A percentile compares a stretch with the other conserved stretches of the same genome.
phyloP scores from a whole-genome alignment of 2,113 vertebrate species.

The Crocuta crocuta region DNA sequence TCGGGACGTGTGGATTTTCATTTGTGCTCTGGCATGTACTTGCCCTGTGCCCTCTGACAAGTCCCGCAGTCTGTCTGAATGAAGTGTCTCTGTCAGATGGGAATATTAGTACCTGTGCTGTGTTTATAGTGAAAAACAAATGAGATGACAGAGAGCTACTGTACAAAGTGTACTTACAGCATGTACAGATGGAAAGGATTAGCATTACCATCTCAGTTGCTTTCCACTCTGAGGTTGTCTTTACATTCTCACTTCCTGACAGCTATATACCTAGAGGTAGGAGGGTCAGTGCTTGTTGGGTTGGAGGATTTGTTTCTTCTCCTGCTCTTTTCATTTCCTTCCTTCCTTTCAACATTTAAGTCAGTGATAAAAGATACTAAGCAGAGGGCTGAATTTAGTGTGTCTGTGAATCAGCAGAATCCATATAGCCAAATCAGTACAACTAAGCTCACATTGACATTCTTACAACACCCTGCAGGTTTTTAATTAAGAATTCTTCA shows the following conservation, averaged over 20 bases:
- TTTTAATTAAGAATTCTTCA: slow-evolving; percentile 68
- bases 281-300: background rate
- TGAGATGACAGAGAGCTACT: slow-evolving; percentile 22
- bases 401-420: slow-evolving; percentile 61
- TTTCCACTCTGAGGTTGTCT: slow-evolving; percentile 26
- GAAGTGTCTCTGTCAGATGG: background rate
- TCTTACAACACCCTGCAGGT: slow-evolving; percentile 36
- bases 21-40: background rate
- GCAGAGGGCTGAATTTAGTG: slow-evolving; percentile 39
- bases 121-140: slow-evolving; percentile 45
- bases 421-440: slow-evolving; percentile 45
- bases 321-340: background rate
- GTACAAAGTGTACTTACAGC: background rate
- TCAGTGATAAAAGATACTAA: slow-evolving; percentile 25
- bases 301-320: slow-evolving; percentile 39
- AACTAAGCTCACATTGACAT: slow-evolving; percentile 35
- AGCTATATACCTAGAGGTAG: background rate
- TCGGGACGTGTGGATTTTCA: background rate
- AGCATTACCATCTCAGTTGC: background rate
- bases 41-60: background rate
- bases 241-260: slow-evolving; percentile 16
- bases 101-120: slow-evolving; percentile 4
- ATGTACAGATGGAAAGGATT: slow-evolving; percentile 26
- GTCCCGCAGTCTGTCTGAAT: background rate
- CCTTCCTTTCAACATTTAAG: background rate